phyloP scores from a whole-genome alignment of 1,140 invertebrate genomes.

The Hetaerina americana region DNA sequence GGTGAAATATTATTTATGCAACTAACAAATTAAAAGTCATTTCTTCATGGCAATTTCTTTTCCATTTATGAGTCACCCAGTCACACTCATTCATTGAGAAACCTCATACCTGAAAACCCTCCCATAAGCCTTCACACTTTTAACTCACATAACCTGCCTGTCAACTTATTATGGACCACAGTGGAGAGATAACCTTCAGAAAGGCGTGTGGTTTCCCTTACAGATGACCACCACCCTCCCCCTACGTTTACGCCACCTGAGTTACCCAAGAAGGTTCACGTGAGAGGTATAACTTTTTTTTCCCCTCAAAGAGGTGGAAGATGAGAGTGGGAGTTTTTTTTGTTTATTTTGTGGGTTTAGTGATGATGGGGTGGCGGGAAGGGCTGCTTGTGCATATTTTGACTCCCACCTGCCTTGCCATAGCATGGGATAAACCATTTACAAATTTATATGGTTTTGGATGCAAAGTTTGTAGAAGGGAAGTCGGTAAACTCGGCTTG shows the following conservation, averaged over 20 bases:
- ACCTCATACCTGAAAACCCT: neutral
- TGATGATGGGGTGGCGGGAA: neutral
- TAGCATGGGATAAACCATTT: neutral
- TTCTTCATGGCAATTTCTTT: neutral
- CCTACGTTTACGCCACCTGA: conserved; percentile 91
- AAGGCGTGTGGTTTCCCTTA: conserved; percentile 43
- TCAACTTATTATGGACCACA: neutral
- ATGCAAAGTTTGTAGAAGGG: neutral
- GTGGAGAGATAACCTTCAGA: neutral
- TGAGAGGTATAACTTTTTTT: conserved; percentile 61
- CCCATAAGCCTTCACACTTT: neutral
- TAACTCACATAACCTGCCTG: neutral
- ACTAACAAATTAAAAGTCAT: neutral
- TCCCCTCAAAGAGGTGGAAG: neutral
- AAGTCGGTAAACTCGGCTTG: neutral
- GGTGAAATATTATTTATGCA: neutral
- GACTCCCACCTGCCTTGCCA: neutral
- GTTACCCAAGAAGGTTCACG: conserved; percentile 92
- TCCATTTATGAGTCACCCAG: neutral
- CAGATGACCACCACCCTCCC: conserved; percentile 87
- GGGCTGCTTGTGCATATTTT: neutral
- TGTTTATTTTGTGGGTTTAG: neutral
- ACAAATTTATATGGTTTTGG: neutral
- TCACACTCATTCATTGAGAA: neutral
- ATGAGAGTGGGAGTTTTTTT: neutral